Base-by-base conservation (phyloP, 2,797 vertebrate genomes). In the Ambastaia sidthimunki region DNA sequence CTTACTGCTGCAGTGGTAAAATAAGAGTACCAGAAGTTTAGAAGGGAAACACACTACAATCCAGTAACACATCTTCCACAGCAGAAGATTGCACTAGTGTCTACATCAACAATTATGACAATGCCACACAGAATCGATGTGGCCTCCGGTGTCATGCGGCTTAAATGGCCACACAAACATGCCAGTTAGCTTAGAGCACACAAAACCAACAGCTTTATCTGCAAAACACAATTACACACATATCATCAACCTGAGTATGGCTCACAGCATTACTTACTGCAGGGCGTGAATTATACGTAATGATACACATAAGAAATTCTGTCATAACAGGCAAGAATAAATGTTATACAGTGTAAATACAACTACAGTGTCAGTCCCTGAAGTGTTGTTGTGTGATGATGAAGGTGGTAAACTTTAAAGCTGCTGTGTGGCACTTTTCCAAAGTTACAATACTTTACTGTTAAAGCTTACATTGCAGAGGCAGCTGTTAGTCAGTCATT, bases 61-160 rank as follows among this genome's bases (percentile, higher is more conserved):
- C 37, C 54, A 48, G 75, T 69, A 60, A 60, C 52, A 55, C 62
- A 15, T 28, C 23, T 69, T 74, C 86, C 84, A 28, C 23, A 84
- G 62, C 59, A 15, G 15, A 74, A 76, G 18, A 77, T 79, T 80
- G 74, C 83, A 88, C 80, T 83, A 74, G 87, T 82, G 76, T 77
- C 86, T 86, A 80, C 87, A 86, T 90, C 87, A 89, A 82, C 87
- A 87, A 71, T 85, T 85, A 86, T 90, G 89, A 89, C 84, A 83
- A 80, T 86, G 86, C 83, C 87, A 90, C 70, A 89, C 72, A 47
- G 2, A 78, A 85, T 89, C 87, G 86, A 71, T 71, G 2, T 78
- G 68, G 82, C 89, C 85, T 83, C 65, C 47, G 59, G 76, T 62
- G 66, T 59, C 84, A 76, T 52, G 85, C 87, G 88, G 87, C 87